Conservation (phyloP, 2,888 invertebrate species). For the Netelia inedita region DNA sequence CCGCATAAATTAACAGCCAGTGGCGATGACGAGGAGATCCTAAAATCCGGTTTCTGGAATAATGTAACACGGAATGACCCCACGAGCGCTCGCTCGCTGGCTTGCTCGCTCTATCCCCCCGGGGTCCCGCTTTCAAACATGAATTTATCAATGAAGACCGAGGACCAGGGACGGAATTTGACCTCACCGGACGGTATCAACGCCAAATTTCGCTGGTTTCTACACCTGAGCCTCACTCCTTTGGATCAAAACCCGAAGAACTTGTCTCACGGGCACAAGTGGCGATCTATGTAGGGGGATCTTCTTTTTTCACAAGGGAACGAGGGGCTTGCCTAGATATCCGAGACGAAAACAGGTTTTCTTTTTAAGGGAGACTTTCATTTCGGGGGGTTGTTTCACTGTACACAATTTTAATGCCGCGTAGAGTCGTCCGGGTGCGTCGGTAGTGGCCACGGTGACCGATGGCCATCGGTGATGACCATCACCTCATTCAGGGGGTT, state of each 20-base stretch:
- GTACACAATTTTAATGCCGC: constrained; percentile 10
- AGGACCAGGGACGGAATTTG: not conserved
- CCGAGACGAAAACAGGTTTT: constrained; percentile 55
- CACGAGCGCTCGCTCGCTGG: not conserved
- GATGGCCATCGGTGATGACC: constrained; percentile 70
- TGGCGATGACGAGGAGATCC: constrained; percentile 42
- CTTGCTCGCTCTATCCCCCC: no score
- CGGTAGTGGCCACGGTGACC: constrained; percentile 33
- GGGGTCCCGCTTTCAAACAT: not conserved
- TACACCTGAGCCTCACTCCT: constrained; percentile 45
- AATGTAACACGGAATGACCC: constrained; percentile 48
- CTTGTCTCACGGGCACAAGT: constrained; percentile 52
- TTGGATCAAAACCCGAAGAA: constrained; percentile 27
- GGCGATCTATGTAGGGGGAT: constrained; percentile 47
- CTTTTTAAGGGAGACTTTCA: constrained; percentile 23
- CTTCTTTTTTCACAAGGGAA: constrained; percentile 19
- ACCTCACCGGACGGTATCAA: not conserved
- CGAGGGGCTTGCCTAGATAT: not conserved
- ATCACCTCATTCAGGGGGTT: constrained; percentile 50
- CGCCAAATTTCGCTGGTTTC: not conserved
- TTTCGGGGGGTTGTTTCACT: constrained; percentile 35
- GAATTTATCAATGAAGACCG: constrained; percentile 36
- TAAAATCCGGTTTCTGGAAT: constrained; percentile 67
- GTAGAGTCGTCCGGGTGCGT: not conserved
- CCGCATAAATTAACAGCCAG: constrained; percentile 75